Percentiles rank a stretch among this genome's conserved stretches.
These are phyloP conservation scores for Choristoneura fumiferana DNA, from an alignment of 1,140 invertebrate genomes.

Conservation along the genomic window DNA sequence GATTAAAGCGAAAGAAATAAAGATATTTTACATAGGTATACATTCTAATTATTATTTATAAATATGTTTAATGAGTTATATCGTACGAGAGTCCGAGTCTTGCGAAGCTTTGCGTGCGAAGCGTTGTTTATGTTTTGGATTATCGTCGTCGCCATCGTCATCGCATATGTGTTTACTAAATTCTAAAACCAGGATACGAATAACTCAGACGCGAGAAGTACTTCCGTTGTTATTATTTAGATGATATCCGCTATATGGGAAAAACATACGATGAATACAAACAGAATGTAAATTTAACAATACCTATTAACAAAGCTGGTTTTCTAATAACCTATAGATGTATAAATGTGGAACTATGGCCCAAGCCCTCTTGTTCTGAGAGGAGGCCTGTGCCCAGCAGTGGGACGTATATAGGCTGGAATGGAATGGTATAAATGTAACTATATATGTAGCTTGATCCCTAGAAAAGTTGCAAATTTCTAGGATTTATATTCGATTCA, in stretches of 20 bases:
- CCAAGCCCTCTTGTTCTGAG: no score
- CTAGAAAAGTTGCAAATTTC: conserved; percentile 18
- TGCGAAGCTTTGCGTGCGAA: no score
- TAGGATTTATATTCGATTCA: conserved; percentile 21
- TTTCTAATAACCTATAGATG: conserved; percentile 22
- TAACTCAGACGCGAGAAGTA: conserved; percentile 2
- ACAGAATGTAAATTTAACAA: conserved; percentile 4
- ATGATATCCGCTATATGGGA: conserved; percentile 18
- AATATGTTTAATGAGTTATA: no score
- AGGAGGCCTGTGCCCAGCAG: no score
- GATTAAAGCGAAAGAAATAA: no score
- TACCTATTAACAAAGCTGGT: conserved; percentile 7
- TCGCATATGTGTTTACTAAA: conserved; percentile 22
- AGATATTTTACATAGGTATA: no score
- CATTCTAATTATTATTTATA: no score
- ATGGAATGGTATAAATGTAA: no score
- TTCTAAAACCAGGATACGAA: conserved; percentile 19
- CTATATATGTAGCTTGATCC: conserved; percentile 12
- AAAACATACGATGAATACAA: conserved; percentile 1
- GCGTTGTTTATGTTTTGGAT: conserved; percentile 10
- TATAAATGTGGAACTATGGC: no score
- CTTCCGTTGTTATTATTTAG: conserved; percentile 15
- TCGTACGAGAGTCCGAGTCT: no score
- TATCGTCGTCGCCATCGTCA: conserved; percentile 19
- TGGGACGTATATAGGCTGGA: no score